Evolutionary conservation across 2,113 vertebrate species (phyloP).

Genomic region (Uria aalge): DNA sequence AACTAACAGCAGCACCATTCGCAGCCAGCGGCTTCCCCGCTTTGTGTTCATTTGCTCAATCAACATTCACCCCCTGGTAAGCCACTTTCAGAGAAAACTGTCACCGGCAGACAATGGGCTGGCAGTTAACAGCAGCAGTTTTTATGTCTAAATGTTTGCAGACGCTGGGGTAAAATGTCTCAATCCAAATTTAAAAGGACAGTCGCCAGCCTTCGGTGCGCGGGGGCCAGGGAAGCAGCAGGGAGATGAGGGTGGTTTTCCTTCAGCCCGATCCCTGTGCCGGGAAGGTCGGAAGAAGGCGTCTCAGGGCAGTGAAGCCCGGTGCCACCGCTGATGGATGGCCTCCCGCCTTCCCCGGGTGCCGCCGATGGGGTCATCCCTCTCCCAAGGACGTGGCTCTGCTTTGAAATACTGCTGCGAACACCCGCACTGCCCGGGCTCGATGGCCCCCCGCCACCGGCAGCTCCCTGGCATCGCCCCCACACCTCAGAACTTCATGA

Average conservation of each 20-base stretch:
- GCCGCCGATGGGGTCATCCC: rapidly evolving
- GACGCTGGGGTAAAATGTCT: slow-evolving; percentile 66
- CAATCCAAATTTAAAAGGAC: slow-evolving; percentile 69
- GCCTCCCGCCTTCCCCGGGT: neutral
- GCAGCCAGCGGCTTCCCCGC: slow-evolving; percentile 27
- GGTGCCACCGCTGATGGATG: neutral
- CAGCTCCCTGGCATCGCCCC: neutral
- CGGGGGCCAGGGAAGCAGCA: slow-evolving; percentile 1
- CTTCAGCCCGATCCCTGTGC: neutral
- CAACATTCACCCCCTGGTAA: slow-evolving; percentile 56
- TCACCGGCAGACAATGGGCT: slow-evolving; percentile 73
- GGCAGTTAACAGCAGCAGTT: slow-evolving; percentile 64
- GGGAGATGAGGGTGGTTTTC: neutral
- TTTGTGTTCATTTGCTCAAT: slow-evolving; percentile 59
- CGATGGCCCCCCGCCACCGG: neutral
- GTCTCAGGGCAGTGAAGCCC: neutral
- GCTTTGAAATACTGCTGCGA: neutral
- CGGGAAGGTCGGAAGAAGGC: neutral
- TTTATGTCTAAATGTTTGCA: slow-evolving; percentile 74
- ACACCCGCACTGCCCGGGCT: neutral
- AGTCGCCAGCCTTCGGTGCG: neutral
- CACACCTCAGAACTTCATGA: neutral
- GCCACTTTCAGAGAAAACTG: slow-evolving; percentile 70
- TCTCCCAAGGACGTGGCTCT: rapidly evolving
- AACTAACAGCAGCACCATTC: slow-evolving; percentile 68